phyloP scores from a whole-genome alignment of 2,888 invertebrate species.

The Orgyia antiqua region DNA sequence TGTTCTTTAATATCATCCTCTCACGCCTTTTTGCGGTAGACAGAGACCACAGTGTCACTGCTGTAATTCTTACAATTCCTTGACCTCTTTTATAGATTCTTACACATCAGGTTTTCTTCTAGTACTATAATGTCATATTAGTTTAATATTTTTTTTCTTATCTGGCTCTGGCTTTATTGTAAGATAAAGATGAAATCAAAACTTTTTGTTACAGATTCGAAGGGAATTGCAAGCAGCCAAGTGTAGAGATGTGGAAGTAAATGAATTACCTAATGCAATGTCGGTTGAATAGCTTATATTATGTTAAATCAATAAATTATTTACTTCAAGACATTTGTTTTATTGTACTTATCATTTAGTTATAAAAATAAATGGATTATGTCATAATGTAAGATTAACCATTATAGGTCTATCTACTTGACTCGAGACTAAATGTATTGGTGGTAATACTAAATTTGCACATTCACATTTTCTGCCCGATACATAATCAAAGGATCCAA shows the following conservation, averaged over 20 bases:
- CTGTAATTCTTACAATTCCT: no score
- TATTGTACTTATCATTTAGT: neutral
- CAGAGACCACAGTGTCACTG: no score
- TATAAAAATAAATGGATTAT: neutral
- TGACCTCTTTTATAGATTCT: no score
- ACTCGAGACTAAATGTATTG: slow-evolving; percentile 80
- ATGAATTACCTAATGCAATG: slow-evolving; percentile 49
- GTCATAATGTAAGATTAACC: slow-evolving; percentile 2
- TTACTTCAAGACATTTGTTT: neutral
- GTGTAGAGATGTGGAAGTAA: slow-evolving; percentile 85
- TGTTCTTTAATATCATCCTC: no score
- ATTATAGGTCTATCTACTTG: slow-evolving; percentile 77
- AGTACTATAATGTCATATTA: no score
- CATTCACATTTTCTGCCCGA: slow-evolving; percentile 82
- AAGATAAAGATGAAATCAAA: no score
- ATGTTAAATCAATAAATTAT: neutral
- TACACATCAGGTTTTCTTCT: no score
- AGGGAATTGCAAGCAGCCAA: slow-evolving; percentile 90
- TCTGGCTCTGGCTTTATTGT: no score
- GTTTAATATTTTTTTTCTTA: no score
- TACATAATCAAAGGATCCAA: slow-evolving; percentile 83
- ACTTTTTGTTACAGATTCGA: slow-evolving; percentile 79
- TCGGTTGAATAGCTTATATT: slow-evolving; percentile 45
- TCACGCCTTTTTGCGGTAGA: no score
- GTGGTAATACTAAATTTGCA: slow-evolving; percentile 69